phyloP scores from a whole-genome alignment of 1,140 invertebrate species.

The Dreissena rostriformis region DNA sequence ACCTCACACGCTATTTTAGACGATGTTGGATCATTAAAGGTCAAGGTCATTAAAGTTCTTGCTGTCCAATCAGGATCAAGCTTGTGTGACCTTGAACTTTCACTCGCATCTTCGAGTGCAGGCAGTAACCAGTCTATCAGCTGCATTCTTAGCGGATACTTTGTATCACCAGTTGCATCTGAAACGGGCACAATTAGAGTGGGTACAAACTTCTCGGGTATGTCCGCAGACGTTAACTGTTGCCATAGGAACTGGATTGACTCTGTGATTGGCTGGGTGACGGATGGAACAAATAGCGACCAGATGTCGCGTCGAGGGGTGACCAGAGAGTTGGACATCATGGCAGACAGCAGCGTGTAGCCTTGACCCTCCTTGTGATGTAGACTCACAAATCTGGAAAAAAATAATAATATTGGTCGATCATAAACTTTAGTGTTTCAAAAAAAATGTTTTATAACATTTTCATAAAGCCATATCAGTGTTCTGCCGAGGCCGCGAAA shows the following conservation, averaged over 20 bases:
- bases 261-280: slow-evolving; percentile 36
- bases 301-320: slow-evolving; percentile 44
- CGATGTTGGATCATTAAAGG: slow-evolving; percentile 41
- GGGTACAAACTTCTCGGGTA: slow-evolving; percentile 45
- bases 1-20: not conserved
- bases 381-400: slow-evolving; percentile 47
- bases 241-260: slow-evolving; percentile 32
- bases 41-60: slow-evolving; percentile 44
- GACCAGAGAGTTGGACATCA: slow-evolving; percentile 12
- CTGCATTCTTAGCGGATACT: slow-evolving; percentile 44
- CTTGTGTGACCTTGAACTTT: slow-evolving; percentile 20
- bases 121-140: slow-evolving; percentile 55
- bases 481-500: too few species aligned
- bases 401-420: not conserved
- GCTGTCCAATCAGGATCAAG: slow-evolving; percentile 48
- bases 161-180: not conserved
- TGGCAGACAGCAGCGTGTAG: slow-evolving; percentile 33
- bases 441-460: too few species aligned
- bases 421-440: too few species aligned
- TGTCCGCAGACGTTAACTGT: slow-evolving; percentile 5
- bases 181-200: not conserved
- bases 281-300: slow-evolving; percentile 41
- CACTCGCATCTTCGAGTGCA: slow-evolving; percentile 39
- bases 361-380: slow-evolving; percentile 40
- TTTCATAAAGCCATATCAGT: too few species aligned